phyloP scores from a whole-genome alignment of 1,140 invertebrate genomes.

The Eupristina koningsbergeri region DNA sequence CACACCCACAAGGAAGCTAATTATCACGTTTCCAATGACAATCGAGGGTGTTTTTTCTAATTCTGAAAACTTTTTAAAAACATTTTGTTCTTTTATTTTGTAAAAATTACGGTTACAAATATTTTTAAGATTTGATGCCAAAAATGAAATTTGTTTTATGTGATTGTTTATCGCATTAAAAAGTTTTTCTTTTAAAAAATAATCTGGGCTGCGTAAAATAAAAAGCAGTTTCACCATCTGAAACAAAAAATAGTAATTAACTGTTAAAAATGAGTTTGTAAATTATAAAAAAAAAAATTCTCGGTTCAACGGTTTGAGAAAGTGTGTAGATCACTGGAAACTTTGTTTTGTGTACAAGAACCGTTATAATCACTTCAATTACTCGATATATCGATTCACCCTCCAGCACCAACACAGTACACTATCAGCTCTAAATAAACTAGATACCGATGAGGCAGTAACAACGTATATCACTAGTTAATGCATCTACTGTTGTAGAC shows the following conservation, averaged over 20 bases:
- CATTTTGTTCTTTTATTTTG: no score
- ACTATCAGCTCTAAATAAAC: background rate
- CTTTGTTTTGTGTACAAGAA: constrained; percentile 3
- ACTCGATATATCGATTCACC: background rate
- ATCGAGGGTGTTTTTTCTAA: no score
- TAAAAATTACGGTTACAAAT: no score
- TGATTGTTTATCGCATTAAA: no score
- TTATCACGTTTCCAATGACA: no score
- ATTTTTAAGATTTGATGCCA: no score
- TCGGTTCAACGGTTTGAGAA: background rate
- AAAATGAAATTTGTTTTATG: no score
- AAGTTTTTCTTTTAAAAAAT: background rate
- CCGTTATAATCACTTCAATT: background rate
- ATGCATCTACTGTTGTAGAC: background rate
- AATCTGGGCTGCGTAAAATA: background rate
- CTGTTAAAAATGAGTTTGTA: background rate
- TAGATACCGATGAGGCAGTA: background rate
- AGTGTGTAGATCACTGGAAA: background rate
- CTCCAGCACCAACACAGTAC: background rate
- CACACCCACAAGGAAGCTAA: no score
- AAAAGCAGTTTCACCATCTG: background rate
- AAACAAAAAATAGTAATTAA: background rate
- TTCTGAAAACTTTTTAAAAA: no score
- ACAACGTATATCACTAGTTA: background rate
- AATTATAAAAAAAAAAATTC: background rate